Base-by-base conservation (phyloP, 2,888 invertebrate genomes). In the Mesochorus sp. region DNA sequence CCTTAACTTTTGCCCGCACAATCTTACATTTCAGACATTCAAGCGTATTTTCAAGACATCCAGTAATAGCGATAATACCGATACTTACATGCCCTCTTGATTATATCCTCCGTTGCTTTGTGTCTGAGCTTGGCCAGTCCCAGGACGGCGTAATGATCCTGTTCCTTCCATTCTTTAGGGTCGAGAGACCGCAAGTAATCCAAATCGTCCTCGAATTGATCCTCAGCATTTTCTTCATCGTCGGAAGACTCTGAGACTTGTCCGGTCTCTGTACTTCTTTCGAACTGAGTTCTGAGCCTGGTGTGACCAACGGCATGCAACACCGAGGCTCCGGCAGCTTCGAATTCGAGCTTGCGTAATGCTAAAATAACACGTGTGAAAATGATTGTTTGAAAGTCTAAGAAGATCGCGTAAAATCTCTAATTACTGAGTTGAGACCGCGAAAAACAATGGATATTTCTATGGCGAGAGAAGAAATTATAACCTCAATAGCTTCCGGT, bases 141-240 rank as follows among this genome's bases (percentile, higher is more conserved):
- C 77, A 99, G 92, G 12, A 99, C 98, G 37, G 96, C 96, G 91
- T 99, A 99, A 91, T 99, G 99, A 91, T 99, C 99, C 92, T 99
- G 99, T 86, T 97, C 95, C 93, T 98, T 99, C 98, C 98, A 99
- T 87, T 98, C 96, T 91, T 97, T 98, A 1, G 99, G 99, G 92
- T 99, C 97, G 81, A 99, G 92, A 76, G 96, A 96, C 82, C 96
- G 93, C 79, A 99, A 92, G 90, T 97, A 97, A 72, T 94, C 94
- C 5, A 97, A 94, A 91, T 97, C 96, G 84, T 95, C 96, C 80
- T 95, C 94, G 83, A 94, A 93, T 68, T 92, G 91, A 81, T 93
- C 92, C 61, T 91, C 90, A 80, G 91, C 86, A 28, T 89, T 86
- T 73, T 89, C 88, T 68, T 91, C 90, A n/a, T 89, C 88, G 19